Percentiles rank a stretch among this genome's conserved stretches.
Conservation (phyloP, 2,113 vertebrate species). For the Ammodytes dubius region DNA sequence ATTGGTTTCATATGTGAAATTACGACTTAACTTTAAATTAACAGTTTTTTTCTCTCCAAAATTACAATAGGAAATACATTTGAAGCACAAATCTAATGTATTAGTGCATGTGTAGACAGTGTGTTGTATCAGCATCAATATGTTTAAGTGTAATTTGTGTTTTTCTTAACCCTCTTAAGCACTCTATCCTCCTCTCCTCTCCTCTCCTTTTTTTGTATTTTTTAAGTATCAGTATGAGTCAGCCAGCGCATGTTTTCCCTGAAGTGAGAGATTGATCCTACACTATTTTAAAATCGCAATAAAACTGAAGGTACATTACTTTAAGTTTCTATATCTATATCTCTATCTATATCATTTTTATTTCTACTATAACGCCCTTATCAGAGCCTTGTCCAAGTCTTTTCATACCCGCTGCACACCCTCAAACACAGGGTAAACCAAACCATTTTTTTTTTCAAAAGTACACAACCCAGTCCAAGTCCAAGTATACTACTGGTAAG, state of each 20-base stretch:
- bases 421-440: conserved; percentile 27
- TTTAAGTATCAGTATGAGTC: conserved; percentile 33
- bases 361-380: background rate
- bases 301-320: background rate
- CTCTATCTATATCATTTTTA: background rate
- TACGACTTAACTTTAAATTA: background rate
- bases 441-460: background rate
- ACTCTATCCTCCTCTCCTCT: conserved; percentile 10
- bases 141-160: conserved; percentile 3
- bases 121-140: background rate
- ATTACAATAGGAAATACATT: too few species aligned
- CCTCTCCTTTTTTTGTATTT: conserved; percentile 18
- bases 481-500: background rate
- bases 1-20: background rate
- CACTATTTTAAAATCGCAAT: background rate
- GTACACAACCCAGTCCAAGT: conserved; percentile 5
- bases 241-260: conserved; percentile 63
- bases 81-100: background rate
- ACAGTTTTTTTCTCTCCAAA: too few species aligned
- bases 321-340: background rate
- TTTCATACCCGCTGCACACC: conserved; percentile 63
- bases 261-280: conserved; percentile 22
- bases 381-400: conserved; percentile 51
- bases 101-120: background rate
- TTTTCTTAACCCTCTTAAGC: background rate